These are phyloP conservation scores for Pelosia muscerda DNA, from an alignment of 2,888 invertebrate species.

Conservation along the genomic window DNA sequence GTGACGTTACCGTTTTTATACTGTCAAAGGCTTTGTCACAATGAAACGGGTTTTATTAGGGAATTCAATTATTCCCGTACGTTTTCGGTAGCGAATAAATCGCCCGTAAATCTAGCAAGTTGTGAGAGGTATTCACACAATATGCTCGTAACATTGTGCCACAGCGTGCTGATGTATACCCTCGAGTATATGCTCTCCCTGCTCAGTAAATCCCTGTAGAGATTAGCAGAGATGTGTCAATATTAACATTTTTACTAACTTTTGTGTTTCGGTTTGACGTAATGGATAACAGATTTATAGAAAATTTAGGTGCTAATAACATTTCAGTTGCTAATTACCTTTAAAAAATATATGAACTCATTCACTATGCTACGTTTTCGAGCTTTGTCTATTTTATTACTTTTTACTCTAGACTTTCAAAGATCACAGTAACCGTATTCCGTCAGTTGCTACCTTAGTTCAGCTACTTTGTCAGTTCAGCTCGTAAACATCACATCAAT, in stretches of 20 bases:
- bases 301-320: background rate
- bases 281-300: background rate
- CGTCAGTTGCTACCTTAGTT: background rate
- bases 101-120: background rate
- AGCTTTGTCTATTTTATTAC: background rate
- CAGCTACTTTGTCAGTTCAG: background rate
- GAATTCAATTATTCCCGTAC: conserved; percentile 28
- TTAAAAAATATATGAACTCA: too few relatives aligned
- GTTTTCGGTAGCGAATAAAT: conserved; percentile 13
- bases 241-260: background rate
- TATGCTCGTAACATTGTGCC: background rate
- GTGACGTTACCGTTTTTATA: conserved; percentile 28
- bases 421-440: background rate
- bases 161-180: background rate
- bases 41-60: conserved; percentile 35
- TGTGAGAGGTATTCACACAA: background rate
- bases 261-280: background rate
- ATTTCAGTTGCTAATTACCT: too few relatives aligned
- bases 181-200: background rate
- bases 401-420: background rate
- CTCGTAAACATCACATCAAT: background rate
- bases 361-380: background rate
- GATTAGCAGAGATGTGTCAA: background rate
- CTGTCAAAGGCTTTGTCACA: conserved; percentile 29
- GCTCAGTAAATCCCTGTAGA: background rate